Percentiles rank a stretch among this genome's conserved stretches.
Conservation (phyloP, 2,888 invertebrate genomes). For the Acanthacorydalis orientalis region DNA sequence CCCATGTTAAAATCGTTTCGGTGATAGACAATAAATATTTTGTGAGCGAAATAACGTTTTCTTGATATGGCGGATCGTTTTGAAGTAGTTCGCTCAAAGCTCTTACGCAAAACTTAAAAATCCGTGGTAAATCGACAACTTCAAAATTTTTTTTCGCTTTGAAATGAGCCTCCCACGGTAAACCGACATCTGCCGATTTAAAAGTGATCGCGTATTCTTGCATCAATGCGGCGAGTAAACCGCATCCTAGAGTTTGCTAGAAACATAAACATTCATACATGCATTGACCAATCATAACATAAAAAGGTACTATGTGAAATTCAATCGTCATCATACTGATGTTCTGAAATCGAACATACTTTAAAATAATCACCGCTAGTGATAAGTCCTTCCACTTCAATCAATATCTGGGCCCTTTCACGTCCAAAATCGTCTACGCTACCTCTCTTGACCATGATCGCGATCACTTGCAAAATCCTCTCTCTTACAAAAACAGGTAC, state of each 20-base stretch:
- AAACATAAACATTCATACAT: constrained; percentile 15
- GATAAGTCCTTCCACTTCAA: constrained; percentile 62
- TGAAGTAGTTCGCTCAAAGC: constrained; percentile 41
- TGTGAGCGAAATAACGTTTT: constrained; percentile 39
- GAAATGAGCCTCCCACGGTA: constrained; percentile 78
- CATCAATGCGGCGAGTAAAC: constrained; percentile 65
- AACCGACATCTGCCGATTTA: constrained; percentile 70
- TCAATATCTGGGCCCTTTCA: constrained; percentile 47
- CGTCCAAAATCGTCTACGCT: constrained; percentile 58
- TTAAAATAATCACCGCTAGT: constrained; percentile 44
- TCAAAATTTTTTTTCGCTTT: constrained; percentile 75
- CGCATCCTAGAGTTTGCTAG: constrained; percentile 70
- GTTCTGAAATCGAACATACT: constrained; percentile 29
- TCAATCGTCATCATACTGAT: no score
- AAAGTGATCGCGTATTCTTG: constrained; percentile 78
- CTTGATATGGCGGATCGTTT: constrained; percentile 27
- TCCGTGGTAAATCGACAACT: constrained; percentile 56
- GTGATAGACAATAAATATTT: constrained; percentile 59
- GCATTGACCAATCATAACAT: background rate
- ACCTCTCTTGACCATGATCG: constrained; percentile 73
- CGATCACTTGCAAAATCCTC: constrained; percentile 56
- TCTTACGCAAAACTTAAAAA: constrained; percentile 56
- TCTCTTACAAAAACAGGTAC: constrained; percentile 63
- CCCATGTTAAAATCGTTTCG: constrained; percentile 68
- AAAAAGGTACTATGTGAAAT: no score